These are phyloP conservation scores for Umimayanthus chanpuru DNA, from an alignment of 92 coral and sea anemone genomes.

Conservation along the genomic window DNA sequence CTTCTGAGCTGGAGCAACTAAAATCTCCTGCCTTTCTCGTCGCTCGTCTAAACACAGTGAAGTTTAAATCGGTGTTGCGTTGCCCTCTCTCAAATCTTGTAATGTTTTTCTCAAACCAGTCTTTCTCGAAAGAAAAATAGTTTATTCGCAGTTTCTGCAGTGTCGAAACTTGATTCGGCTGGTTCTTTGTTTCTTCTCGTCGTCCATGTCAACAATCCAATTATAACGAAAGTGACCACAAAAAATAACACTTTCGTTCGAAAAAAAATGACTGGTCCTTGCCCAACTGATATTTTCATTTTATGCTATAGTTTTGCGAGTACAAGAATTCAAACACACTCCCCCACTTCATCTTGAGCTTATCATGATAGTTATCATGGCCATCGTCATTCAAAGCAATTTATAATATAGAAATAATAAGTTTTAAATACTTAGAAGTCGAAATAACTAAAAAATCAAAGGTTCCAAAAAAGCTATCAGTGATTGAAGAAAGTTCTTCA, in stretches of 20 bases:
- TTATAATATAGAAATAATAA: too few relatives aligned
- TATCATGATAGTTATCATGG: not conserved
- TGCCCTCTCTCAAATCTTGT: conserved; percentile 39
- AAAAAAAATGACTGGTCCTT: not conserved
- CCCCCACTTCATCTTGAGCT: not conserved
- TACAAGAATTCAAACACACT: too few relatives aligned
- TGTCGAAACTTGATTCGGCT: not conserved
- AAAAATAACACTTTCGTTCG: not conserved
- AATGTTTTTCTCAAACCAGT: conserved; percentile 45
- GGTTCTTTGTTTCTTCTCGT: not conserved
- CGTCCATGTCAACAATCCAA: conserved; percentile 16
- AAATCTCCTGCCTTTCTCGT: conserved; percentile 52
- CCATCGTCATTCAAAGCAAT: not conserved
- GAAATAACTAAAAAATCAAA: not conserved
- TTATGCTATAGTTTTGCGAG: not conserved
- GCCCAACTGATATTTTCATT: not conserved
- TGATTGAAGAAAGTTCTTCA: not conserved
- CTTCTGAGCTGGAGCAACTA: conserved; percentile 56
- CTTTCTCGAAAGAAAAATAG: conserved; percentile 9
- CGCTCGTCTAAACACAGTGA: conserved; percentile 34
- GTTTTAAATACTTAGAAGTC: too few relatives aligned
- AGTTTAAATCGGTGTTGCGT: conserved; percentile 28
- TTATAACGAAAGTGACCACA: not conserved
- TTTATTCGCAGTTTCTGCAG: not conserved
- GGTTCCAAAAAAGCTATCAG: not conserved